Evolutionary conservation across 2,888 invertebrate species (phyloP).

Genomic region (Kryphioiulus occultus): DNA sequence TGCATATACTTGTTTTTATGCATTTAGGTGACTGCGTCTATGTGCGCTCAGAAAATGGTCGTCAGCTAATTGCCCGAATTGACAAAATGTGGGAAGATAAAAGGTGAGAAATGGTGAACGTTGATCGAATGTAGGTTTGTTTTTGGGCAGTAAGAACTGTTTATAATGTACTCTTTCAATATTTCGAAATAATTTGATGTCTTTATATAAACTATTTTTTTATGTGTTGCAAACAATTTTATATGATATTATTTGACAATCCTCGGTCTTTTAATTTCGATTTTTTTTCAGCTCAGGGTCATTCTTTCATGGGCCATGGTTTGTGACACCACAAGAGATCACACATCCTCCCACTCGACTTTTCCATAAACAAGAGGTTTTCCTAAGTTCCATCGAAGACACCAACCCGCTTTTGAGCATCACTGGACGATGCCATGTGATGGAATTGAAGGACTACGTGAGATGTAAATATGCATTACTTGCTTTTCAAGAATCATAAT

Average conservation of each 20-base stretch:
- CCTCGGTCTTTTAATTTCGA: no score
- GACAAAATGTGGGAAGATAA: conserved; percentile 69
- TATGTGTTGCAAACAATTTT: no score
- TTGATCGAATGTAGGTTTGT: no score
- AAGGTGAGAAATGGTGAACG: no score
- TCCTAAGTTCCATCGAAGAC: conserved; percentile 89
- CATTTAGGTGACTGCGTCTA: conserved; percentile 61
- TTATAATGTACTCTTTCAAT: no score
- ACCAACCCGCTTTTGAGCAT: conserved; percentile 90
- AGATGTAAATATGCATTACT: conserved; percentile 76
- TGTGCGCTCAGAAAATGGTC: conserved; percentile 87
- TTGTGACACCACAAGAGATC: conserved; percentile 87
- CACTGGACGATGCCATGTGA: conserved; percentile 87
- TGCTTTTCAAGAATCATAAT: no score
- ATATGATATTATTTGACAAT: no score
- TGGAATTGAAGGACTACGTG: conserved; percentile 89
- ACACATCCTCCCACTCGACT: conserved; percentile 78
- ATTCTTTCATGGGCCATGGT: conserved; percentile 93
- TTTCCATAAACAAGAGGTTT: conserved; percentile 93
- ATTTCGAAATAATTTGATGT: no score
- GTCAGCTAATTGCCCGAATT: conserved; percentile 90
- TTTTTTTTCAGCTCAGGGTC: conserved; percentile 74
- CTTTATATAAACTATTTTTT: no score
- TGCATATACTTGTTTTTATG: no score
- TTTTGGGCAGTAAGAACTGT: no score